Evolutionary conservation across 2,797 vertebrate species (phyloP).

Genomic region (Amblyraja radiata): DNA sequence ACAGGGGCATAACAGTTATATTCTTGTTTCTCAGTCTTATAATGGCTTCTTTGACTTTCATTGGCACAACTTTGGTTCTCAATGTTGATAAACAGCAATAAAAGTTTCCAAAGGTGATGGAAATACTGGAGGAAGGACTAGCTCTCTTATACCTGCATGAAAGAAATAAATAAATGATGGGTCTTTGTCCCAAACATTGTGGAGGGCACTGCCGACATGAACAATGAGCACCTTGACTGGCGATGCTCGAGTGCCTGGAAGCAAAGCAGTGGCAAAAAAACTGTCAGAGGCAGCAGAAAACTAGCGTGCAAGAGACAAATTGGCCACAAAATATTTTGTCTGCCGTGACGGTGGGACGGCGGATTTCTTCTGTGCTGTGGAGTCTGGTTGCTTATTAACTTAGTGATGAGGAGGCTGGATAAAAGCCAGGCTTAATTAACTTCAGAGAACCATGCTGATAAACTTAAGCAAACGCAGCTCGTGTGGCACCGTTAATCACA

Average conservation of each 20-base stretch:
- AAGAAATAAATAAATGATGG: too few species aligned
- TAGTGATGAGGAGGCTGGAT: not conserved
- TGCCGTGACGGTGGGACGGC: not conserved
- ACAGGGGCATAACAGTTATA: too few species aligned
- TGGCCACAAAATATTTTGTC: slow-evolving; percentile 12
- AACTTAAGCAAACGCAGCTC: not conserved
- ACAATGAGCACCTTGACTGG: not conserved
- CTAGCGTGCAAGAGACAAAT: not conserved
- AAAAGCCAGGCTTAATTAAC: not conserved
- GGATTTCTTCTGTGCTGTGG: not conserved
- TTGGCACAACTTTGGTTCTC: too few species aligned
- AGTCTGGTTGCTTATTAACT: not conserved
- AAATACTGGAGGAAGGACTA: too few species aligned
- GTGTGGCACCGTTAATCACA: not conserved
- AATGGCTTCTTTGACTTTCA: too few species aligned
- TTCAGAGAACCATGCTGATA: not conserved
- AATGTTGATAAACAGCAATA: too few species aligned
- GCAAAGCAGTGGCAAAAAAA: not conserved
- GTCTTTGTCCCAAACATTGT: too few species aligned
- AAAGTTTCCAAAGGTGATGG: too few species aligned
- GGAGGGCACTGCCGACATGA: too few species aligned
- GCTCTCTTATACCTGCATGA: too few species aligned
- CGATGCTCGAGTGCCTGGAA: not conserved
- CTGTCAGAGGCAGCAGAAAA: not conserved
- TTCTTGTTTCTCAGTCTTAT: too few species aligned